Conservation (phyloP, 2,888 invertebrate species). For the Rugalucina vietnamica region DNA sequence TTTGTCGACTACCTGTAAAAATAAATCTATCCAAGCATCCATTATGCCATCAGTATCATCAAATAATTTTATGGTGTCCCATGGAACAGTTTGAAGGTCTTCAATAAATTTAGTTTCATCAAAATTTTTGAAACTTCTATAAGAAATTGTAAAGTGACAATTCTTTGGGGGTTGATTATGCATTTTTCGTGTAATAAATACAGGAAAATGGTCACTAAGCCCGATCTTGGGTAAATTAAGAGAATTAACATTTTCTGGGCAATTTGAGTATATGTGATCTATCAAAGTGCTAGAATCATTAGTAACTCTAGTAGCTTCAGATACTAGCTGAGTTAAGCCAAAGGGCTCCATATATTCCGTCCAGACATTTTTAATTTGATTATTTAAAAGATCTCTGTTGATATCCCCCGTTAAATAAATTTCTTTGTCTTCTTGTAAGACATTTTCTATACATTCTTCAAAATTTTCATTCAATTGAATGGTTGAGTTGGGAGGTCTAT, state of each 20-base stretch:
- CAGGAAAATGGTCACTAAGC: background rate
- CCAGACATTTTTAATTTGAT: background rate
- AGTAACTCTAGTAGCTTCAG: background rate
- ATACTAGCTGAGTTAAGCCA: background rate
- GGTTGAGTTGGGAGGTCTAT: background rate
- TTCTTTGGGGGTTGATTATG: background rate
- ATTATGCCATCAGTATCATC: background rate
- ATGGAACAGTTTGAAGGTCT: background rate
- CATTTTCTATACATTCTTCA: background rate
- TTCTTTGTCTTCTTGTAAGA: background rate
- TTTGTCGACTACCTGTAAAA: background rate
- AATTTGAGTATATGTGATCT: background rate
- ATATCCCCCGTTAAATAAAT: background rate
- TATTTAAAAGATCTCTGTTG: background rate
- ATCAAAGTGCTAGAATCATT: background rate
- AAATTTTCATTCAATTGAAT: background rate
- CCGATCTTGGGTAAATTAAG: background rate
- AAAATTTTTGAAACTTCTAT: background rate
- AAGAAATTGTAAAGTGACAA: background rate
- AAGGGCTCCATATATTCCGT: background rate
- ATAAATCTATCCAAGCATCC: background rate
- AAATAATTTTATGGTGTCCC: background rate
- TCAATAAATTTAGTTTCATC: background rate
- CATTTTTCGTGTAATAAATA: background rate
- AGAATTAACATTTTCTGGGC: background rate